Evolutionary conservation across 1,140 invertebrate genomes (phyloP), one percentile per base, ranked within the genome.

Genomic region (Spodoptera frugiperda): DNA sequence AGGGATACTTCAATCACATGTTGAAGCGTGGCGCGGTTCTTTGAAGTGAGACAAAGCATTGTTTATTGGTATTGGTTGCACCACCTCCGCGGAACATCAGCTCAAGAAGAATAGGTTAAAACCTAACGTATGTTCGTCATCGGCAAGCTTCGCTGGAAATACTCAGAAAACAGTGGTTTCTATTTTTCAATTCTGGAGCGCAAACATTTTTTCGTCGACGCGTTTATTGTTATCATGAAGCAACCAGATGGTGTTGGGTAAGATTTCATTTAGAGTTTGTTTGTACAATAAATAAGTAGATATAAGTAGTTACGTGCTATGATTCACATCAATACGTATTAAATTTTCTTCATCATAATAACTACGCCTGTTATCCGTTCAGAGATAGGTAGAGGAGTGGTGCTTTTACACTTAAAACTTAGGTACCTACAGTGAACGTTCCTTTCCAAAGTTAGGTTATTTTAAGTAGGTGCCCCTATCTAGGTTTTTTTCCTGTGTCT

Each of bases 41-140:
- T 91, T 92, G 90, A 92, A 87, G 87, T 90, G 79, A 82, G 82
- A 84, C 77, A 86, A 87, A 88, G 83, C 83, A 76, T 71, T 90
- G 87, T 90, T 87, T 89, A 89, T 88, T 88, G 77, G 77, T 85
- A 78, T 85, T 86, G 80, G 84, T 86, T 19, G n/a, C 33, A 78
- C 82, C 81, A 81, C 82, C 82, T 82, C 83, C 53, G 70, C 74
- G 81, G 78, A 77, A 81, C 87, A 70, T 85, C 79, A 80, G 76
- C 71, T 51, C 67, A 78, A 84, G 57, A 75, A 75, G 80, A 88
- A 82, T 86, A 81, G 80, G 81, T 83, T 82, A 86, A 83, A 85
- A 82, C 73, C 49, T 76, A 46, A 65, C 51, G 39, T 53, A 67
- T 76, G 73, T 55, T 55, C 48, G 25, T 67, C 46, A 73, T 67